Evolutionary conservation across 2,113 vertebrate genomes (phyloP).

Genomic region (Podiceps cristatus): DNA sequence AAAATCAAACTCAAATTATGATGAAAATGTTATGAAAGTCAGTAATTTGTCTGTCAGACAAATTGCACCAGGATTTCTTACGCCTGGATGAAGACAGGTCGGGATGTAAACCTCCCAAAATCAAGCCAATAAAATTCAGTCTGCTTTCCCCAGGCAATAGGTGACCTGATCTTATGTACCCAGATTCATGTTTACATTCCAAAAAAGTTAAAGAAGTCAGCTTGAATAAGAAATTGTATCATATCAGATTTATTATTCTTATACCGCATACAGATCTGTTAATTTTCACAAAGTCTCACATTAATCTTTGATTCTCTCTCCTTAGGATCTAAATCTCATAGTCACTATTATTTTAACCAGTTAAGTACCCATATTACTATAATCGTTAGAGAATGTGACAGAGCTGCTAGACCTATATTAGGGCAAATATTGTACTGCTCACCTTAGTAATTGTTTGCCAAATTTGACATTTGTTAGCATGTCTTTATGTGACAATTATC

Average conservation of each 20-base stretch:
- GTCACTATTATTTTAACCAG: not conserved
- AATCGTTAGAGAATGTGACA: not conserved
- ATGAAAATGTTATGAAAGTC: slow-evolving; percentile 67
- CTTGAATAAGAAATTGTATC: slow-evolving; percentile 62
- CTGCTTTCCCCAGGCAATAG: slow-evolving; percentile 47
- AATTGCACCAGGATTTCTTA: slow-evolving; percentile 27
- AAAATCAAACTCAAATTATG: slow-evolving; percentile 62
- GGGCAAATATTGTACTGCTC: not conserved
- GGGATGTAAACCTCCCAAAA: slow-evolving; percentile 17
- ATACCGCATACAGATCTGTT: slow-evolving; percentile 19
- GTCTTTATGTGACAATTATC: not conserved
- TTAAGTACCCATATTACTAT: not conserved
- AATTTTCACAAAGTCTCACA: slow-evolving; percentile 53
- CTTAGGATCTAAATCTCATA: not conserved
- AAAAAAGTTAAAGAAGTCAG: not conserved
- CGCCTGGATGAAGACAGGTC: not conserved
- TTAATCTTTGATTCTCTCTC: slow-evolving; percentile 49
- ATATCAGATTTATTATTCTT: slow-evolving; percentile 52
- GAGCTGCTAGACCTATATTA: not conserved
- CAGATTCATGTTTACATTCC: slow-evolving; percentile 45
- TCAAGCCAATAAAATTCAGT: slow-evolving; percentile 51
- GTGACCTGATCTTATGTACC: slow-evolving; percentile 30
- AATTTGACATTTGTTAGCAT: not conserved
- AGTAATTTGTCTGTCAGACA: slow-evolving; percentile 20
- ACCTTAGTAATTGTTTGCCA: not conserved